Conservation (phyloP, 1,140 invertebrate species). For the Drosophila dunni region DNA sequence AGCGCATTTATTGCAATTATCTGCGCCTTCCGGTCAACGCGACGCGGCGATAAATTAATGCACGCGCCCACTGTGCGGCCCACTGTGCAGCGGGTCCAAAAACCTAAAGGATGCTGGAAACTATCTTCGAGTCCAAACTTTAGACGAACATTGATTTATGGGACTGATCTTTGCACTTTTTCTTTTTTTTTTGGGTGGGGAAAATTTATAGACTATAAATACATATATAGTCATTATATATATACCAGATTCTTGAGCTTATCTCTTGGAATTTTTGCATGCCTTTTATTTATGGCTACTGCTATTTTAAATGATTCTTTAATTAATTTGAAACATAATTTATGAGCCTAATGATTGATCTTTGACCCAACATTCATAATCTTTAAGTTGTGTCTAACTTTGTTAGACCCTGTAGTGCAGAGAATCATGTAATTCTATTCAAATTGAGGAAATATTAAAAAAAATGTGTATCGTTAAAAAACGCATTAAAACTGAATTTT, state of each 20-base stretch:
- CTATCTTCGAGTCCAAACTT: background rate
- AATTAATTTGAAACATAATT: constrained; percentile 76
- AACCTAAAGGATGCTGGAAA: constrained; percentile 35
- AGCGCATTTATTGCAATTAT: constrained; percentile 20
- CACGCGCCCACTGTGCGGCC: constrained; percentile 8
- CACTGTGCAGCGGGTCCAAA: constrained; percentile 6
- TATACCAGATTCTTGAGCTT: constrained; percentile 7
- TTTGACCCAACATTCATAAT: constrained; percentile 34
- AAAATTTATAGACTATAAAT: too few species aligned
- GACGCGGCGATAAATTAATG: constrained; percentile 3
- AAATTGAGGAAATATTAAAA: too few species aligned
- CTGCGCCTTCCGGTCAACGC: constrained; percentile 33
- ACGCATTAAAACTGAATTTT: too few species aligned
- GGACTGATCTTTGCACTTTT: constrained; percentile 38
- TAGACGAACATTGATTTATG: constrained; percentile 32
- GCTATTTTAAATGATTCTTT: constrained; percentile 64
- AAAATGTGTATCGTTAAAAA: too few species aligned
- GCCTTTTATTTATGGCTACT: constrained; percentile 1
- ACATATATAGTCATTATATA: background rate
- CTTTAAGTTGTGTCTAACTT: background rate
- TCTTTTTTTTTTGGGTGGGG: background rate
- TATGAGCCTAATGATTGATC: constrained; percentile 53
- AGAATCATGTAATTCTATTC: too few species aligned
- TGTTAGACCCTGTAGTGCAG: too few species aligned
- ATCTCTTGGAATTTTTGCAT: background rate